Evolutionary conservation across 2,113 vertebrate species (phyloP), one percentile per base, ranked within the genome.

Genomic region (Okapia johnstoni): DNA sequence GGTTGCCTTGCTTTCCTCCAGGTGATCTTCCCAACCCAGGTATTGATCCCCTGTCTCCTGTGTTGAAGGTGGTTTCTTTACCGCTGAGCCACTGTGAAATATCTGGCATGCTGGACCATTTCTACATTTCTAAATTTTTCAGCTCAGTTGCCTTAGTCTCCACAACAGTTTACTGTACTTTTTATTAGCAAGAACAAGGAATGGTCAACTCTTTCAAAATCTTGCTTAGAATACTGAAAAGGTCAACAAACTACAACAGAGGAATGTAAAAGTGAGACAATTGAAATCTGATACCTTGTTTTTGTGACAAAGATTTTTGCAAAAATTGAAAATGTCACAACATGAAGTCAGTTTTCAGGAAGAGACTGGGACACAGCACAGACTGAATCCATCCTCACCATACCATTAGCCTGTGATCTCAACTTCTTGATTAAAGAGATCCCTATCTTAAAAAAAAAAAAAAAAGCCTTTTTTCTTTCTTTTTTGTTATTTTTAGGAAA

Each of bases 151-250:
- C 83, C 84, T 97, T 66, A 40, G 77, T 86, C 84, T 93, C 19
- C 93, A 97, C 97, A 97, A 98, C 97, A 98, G 98, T 88, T 97
- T 97, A 61, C 96, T 85, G 43, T 98, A 97, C 58, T 97, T 97
- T 97, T 96, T 98, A 97, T 98, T 98, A 94, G 92, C 98, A 98
- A 97, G 97, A 98, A 97, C 93, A 98, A 87, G 94, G 88, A 96
- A 46, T 96, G 98, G 98, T 98, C 98, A 98, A 60, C 95, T 94
- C n/a, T 96, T 93, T 98, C 94, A 92, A 97, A 98, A 97, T 90
- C 84, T 95, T 98, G 98, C 95, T 97, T 97, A 84, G 97, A 98
- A 98, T 99, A 98, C 97, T 99, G 97, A 99, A 99, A 99, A 99
- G 99, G 98, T 99, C 98, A 99, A 19, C 91, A 80, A 96, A 97